Percentiles rank a stretch among this genome's conserved stretches.
phyloP scores from a whole-genome alignment of 2,113 vertebrate genomes.

The Tyto alba region DNA sequence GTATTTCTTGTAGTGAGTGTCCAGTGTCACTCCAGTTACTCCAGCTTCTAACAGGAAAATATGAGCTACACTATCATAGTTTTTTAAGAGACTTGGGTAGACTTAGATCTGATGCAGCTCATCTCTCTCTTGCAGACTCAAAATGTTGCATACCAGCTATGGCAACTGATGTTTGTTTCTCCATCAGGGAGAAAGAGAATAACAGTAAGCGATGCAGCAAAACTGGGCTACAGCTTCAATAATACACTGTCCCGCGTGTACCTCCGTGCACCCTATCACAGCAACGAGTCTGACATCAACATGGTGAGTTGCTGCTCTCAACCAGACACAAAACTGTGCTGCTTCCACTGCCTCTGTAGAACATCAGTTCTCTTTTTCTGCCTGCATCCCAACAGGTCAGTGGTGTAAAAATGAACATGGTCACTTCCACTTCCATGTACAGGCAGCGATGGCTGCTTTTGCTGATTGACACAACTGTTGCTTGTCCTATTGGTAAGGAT shows the following conservation, averaged over 20 bases:
- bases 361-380: not conserved
- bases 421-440: conserved; percentile 79
- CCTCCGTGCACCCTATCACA: conserved; percentile 43
- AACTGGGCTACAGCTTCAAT: conserved; percentile 60
- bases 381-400: conserved; percentile 68
- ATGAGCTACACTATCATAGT: not conserved
- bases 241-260: conserved; percentile 36
- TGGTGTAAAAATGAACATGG: conserved; percentile 76
- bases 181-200: conserved; percentile 54
- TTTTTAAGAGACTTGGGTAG: not conserved
- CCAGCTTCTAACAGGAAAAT: not conserved
- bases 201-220: conserved; percentile 39
- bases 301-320: not conserved
- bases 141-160: conserved; percentile 48
- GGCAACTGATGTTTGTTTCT: conserved; percentile 61
- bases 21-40: not conserved
- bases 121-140: conserved; percentile 42
- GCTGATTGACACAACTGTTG: conserved; percentile 68
- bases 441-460: conserved; percentile 75
- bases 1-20: not conserved
- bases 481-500: conserved; percentile 70
- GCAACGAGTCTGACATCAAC: conserved; percentile 19
- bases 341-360: not conserved
- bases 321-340: not conserved
- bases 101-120: not conserved